These are phyloP conservation scores for Drosophila diplacantha DNA, from an alignment of 2,888 invertebrate genomes.

Conservation along the genomic window DNA sequence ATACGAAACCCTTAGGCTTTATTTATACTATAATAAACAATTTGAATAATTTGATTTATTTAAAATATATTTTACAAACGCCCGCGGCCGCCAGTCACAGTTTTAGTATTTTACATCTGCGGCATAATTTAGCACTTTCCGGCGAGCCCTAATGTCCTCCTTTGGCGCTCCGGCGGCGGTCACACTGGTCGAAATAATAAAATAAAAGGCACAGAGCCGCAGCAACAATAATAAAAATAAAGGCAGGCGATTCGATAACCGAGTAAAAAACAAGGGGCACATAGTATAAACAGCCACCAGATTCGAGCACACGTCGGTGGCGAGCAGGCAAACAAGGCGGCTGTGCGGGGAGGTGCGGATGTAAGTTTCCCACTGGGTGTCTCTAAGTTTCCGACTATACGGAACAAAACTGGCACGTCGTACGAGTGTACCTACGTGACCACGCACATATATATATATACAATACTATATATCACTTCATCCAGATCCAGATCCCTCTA, in stretches of 20 bases:
- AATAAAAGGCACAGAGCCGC: slow-evolving; percentile 18
- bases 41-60: no score
- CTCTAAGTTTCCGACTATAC: slow-evolving; percentile 7
- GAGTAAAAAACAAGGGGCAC: slow-evolving; percentile 21
- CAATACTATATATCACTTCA: slow-evolving; percentile 3
- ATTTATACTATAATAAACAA: no score
- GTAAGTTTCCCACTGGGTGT: slow-evolving; percentile 10
- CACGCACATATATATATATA: slow-evolving; percentile 1
- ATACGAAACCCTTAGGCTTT: no score
- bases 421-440: slow-evolving; percentile 18
- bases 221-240: slow-evolving; percentile 31
- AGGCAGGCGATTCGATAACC: slow-evolving; percentile 27
- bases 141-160: neutral
- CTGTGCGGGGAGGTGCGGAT: slow-evolving; percentile 24
- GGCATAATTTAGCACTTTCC: neutral
- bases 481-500: slow-evolving; percentile 24
- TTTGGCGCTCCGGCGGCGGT: slow-evolving; percentile 11
- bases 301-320: slow-evolving; percentile 11
- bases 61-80: no score
- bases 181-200: slow-evolving; percentile 21
- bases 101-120: neutral
- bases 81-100: neutral
- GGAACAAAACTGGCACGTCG: slow-evolving; percentile 21
- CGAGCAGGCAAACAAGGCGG: slow-evolving; percentile 33
- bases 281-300: slow-evolving; percentile 19